These are phyloP conservation scores for Rafetus swinhoei DNA, from an alignment of 2,113 vertebrate species.

Conservation along the genomic window DNA sequence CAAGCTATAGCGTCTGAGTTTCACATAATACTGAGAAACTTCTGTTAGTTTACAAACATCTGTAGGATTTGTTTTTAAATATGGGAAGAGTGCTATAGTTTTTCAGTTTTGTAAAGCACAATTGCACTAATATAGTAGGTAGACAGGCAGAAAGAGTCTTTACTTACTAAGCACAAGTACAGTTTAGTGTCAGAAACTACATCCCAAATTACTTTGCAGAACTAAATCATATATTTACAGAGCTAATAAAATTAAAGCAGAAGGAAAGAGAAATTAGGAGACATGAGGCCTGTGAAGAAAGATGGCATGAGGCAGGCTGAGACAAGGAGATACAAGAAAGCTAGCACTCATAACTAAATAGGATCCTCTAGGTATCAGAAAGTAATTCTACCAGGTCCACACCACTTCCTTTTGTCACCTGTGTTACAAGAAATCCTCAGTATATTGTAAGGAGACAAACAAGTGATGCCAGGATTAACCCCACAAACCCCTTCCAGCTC, in stretches of 20 bases:
- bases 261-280: neutral
- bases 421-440: neutral
- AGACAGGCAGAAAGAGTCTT: neutral
- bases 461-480: neutral
- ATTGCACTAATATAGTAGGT: neutral
- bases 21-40: neutral
- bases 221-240: neutral
- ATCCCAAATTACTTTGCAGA: neutral
- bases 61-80: neutral
- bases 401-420: neutral
- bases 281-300: neutral
- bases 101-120: fast-evolving
- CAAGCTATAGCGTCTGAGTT: neutral
- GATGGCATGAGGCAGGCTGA: neutral
- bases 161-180: neutral
- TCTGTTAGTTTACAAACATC: neutral
- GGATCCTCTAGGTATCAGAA: neutral
- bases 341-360: neutral
- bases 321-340: neutral
- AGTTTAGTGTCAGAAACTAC: neutral
- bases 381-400: neutral
- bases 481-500: neutral
- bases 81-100: fast-evolving
- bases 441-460: neutral
- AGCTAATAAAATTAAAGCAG: neutral